A percentile compares a stretch with the other conserved stretches of the same genome.
These are phyloP conservation scores for Rhynchonycteris naso DNA, from an alignment of 2,797 vertebrate genomes.

Conservation along the genomic window DNA sequence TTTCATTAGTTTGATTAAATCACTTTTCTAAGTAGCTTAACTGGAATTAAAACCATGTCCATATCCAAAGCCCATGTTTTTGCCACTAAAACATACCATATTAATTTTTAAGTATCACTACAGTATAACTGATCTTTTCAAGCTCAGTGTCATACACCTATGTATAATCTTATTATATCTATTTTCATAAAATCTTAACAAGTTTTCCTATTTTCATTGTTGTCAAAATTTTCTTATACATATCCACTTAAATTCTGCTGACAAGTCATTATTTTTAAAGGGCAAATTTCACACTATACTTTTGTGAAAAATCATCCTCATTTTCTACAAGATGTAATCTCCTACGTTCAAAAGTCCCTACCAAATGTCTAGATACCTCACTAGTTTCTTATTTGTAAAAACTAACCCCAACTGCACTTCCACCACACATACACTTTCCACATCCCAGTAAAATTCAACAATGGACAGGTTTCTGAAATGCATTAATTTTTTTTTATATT, in stretches of 20 bases:
- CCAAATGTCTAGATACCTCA: neutral
- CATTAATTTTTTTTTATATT: neutral
- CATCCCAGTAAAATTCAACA: neutral
- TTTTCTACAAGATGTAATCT: neutral
- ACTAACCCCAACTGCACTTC: accelerated
- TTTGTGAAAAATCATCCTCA: neutral
- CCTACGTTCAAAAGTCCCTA: neutral
- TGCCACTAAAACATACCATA: neutral
- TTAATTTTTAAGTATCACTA: neutral
- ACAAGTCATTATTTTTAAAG: neutral
- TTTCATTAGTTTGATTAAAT: neutral
- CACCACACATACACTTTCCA: accelerated
- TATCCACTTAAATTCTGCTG: neutral
- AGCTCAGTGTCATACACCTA: no score
- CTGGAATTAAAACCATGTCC: neutral
- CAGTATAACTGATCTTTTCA: neutral
- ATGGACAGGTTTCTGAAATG: neutral
- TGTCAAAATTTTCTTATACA: neutral
- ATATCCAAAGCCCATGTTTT: neutral
- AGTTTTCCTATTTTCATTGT: neutral
- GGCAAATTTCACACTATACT: neutral
- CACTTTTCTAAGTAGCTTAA: neutral
- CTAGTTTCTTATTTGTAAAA: neutral
- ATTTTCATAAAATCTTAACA: neutral
- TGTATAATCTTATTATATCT: neutral